These are phyloP conservation scores for Copidosoma aretas DNA, from an alignment of 2,888 invertebrate genomes.

Conservation along the genomic window DNA sequence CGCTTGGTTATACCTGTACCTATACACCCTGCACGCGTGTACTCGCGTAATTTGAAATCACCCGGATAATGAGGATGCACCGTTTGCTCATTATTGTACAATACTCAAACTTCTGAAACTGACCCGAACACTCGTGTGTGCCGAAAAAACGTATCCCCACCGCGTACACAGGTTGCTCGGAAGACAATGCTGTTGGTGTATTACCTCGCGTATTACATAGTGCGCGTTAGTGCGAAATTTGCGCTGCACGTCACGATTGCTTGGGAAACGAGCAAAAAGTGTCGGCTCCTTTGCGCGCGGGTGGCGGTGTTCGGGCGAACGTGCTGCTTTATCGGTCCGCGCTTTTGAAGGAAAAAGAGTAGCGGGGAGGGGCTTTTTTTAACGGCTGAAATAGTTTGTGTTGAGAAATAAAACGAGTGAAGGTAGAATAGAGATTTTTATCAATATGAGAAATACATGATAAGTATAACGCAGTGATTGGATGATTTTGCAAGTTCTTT, in stretches of 20 bases:
- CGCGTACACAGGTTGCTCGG: neutral
- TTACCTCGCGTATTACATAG: too few relatives aligned
- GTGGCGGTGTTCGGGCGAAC: too few relatives aligned
- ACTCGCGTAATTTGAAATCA: conserved; percentile 46
- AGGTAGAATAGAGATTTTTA: too few relatives aligned
- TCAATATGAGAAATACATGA: too few relatives aligned
- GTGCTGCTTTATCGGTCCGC: too few relatives aligned
- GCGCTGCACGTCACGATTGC: neutral
- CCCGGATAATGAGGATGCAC: conserved; percentile 47
- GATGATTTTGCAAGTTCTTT: too few relatives aligned
- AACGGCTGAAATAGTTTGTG: too few relatives aligned
- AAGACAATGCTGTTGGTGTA: neutral
- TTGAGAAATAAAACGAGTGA: too few relatives aligned
- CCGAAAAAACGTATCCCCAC: neutral
- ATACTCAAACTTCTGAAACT: conserved; percentile 51
- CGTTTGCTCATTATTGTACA: conserved; percentile 23
- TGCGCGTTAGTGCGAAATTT: conserved; percentile 18
- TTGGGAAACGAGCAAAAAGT: neutral
- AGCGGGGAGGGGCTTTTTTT: too few relatives aligned
- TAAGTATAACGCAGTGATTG: too few relatives aligned
- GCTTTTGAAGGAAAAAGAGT: too few relatives aligned
- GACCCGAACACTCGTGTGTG: conserved; percentile 42
- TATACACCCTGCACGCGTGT: conserved; percentile 32
- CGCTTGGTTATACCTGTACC: conserved; percentile 28
- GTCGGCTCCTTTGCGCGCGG: neutral